A percentile compares a stretch with the other conserved stretches of the same genome.
phyloP scores from a whole-genome alignment of 2,797 vertebrate genomes.

The Channallabes apus region DNA sequence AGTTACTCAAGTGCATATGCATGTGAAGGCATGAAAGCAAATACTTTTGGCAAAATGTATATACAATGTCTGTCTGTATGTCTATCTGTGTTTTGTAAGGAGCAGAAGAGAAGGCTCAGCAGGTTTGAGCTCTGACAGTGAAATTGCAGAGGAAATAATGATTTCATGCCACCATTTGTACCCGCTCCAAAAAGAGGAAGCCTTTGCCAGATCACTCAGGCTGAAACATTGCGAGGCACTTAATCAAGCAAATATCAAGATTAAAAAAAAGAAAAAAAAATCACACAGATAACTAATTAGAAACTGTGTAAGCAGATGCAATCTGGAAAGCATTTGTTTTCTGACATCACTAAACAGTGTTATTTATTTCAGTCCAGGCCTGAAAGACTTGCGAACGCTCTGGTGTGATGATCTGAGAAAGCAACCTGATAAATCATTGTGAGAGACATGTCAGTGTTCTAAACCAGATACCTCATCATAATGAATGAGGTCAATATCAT shows the following conservation, averaged over 20 bases:
- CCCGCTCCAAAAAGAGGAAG: background rate
- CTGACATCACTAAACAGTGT: background rate
- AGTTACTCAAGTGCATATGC: too few relatives aligned
- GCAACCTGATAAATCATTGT: background rate
- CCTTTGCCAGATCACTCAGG: background rate
- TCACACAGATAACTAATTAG: background rate
- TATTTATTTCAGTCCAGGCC: conserved; percentile 4
- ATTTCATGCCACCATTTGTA: conserved; percentile 13
- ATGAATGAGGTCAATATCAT: background rate
- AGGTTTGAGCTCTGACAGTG: conserved; percentile 46
- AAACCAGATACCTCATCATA: background rate
- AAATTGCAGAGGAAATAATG: conserved; percentile 46
- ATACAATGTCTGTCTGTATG: too few relatives aligned
- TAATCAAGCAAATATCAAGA: conserved; percentile 14
- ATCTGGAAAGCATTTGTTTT: conserved; percentile 14
- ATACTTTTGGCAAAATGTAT: background rate
- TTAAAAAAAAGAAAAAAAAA: background rate
- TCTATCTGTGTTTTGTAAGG: background rate
- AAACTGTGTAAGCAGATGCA: background rate
- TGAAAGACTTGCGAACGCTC: background rate
- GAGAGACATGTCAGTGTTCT: background rate
- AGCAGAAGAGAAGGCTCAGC: conserved; percentile 17
- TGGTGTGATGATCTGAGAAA: background rate
- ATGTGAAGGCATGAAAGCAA: background rate
- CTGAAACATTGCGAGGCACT: background rate